Evolutionary conservation across 2,113 vertebrate species (phyloP).

Genomic region (Neolamprologus tretocephalus): DNA sequence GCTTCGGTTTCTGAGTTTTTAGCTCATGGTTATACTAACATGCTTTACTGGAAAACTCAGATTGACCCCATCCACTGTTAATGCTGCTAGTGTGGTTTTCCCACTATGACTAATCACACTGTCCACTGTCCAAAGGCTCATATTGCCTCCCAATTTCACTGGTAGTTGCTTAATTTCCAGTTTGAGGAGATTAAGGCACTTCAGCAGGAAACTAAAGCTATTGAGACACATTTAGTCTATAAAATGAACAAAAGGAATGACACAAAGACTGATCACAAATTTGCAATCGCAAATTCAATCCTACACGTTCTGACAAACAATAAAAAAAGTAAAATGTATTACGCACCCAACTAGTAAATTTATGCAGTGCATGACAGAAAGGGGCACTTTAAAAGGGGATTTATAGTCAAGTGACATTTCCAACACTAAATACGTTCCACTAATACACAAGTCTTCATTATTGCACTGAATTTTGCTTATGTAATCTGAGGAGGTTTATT

Average conservation of each 20-base stretch:
- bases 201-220: neutral
- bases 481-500: neutral
- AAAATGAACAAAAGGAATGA: neutral
- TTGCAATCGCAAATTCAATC: neutral
- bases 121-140: neutral
- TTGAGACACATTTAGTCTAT: neutral
- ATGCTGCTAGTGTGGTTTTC: neutral
- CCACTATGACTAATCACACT: neutral
- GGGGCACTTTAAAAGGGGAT: neutral
- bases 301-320: neutral
- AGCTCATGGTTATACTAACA: neutral
- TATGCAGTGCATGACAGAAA: neutral
- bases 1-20: neutral
- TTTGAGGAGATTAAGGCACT: neutral
- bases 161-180: neutral
- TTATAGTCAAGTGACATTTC: neutral
- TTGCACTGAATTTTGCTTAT: neutral
- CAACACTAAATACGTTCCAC: accelerated
- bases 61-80: accelerated
- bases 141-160: neutral
- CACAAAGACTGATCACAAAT: neutral
- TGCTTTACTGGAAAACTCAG: neutral
- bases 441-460: neutral
- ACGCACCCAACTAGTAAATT: accelerated
- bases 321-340: neutral